Evolutionary conservation across 1,140 invertebrate species (phyloP).

Genomic region (Zaprionus vittiger): DNA sequence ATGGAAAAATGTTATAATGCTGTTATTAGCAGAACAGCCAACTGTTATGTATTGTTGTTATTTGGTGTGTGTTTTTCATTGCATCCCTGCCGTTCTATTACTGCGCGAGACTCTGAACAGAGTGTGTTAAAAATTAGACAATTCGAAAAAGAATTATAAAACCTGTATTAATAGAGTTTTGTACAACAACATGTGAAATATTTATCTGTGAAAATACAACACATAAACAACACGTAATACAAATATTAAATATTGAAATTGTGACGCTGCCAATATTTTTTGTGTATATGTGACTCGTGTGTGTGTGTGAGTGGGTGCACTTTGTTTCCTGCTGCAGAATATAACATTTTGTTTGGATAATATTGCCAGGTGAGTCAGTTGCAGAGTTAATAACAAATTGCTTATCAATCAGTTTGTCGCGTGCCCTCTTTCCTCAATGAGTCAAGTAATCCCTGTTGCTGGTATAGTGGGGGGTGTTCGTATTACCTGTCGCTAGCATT

Average conservation of each 20-base stretch:
- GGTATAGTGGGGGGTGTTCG: neutral
- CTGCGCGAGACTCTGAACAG: slow-evolving; percentile 4
- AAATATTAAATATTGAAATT: slow-evolving; percentile 3
- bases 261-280: slow-evolving; percentile 29
- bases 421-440: slow-evolving; percentile 25
- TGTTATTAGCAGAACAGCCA: slow-evolving; percentile 7
- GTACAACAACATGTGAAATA: slow-evolving; percentile 35
- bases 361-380: slow-evolving; percentile 25
- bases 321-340: slow-evolving; percentile 35
- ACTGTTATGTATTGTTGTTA: slow-evolving; percentile 9
- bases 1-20: neutral
- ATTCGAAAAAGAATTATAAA: slow-evolving; percentile 1
- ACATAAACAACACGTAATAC: neutral
- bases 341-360: slow-evolving; percentile 22
- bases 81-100: slow-evolving; percentile 9
- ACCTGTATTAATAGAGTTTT: slow-evolving; percentile 1
- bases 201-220: neutral
- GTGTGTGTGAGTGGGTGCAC: slow-evolving; percentile 25
- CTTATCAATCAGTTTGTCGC: slow-evolving; percentile 25
- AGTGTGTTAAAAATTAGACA: slow-evolving; percentile 16
- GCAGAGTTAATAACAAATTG: neutral
- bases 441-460: slow-evolving; percentile 15
- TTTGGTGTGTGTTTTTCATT: slow-evolving; percentile 2
- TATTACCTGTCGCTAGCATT: slow-evolving; percentile 15
- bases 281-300: slow-evolving; percentile 17